Evolutionary conservation across 1,140 invertebrate genomes (phyloP).

Genomic region (Cataglyphis hispanica): DNA sequence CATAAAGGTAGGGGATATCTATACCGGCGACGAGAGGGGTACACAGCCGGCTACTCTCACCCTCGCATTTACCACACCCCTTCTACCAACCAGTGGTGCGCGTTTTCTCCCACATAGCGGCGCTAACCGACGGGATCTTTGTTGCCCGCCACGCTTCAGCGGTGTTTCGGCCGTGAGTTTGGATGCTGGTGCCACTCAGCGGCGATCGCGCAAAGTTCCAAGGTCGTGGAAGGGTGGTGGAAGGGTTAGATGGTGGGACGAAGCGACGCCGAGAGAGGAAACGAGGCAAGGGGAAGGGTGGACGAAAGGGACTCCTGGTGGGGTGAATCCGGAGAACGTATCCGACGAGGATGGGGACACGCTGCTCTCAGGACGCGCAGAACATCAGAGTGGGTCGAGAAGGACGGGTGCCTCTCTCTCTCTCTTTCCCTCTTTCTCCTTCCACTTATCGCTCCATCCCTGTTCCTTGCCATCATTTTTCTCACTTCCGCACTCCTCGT

Average conservation of each 20-base stretch:
- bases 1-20: slow-evolving; percentile 7
- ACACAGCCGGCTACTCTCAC: slow-evolving; percentile 60
- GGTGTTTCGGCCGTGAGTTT: slow-evolving; percentile 65
- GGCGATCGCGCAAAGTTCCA: slow-evolving; percentile 69
- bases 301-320: slow-evolving; percentile 62
- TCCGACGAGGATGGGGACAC: slow-evolving; percentile 74
- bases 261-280: slow-evolving; percentile 36
- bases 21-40: slow-evolving; percentile 65
- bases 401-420: slow-evolving; percentile 73
- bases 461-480: slow-evolving; percentile 54
- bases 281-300: slow-evolving; percentile 52
- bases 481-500: slow-evolving; percentile 66
- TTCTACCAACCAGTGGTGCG: slow-evolving; percentile 72
- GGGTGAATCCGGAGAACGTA: slow-evolving; percentile 73
- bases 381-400: slow-evolving; percentile 80
- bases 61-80: slow-evolving; percentile 72
- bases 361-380: slow-evolving; percentile 77
- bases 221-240: slow-evolving; percentile 39
- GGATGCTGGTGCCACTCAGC: slow-evolving; percentile 76
- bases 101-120: slow-evolving; percentile 74
- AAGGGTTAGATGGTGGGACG: slow-evolving; percentile 38
- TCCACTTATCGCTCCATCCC: slow-evolving; percentile 38
- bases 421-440: not conserved
- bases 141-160: slow-evolving; percentile 73
- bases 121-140: slow-evolving; percentile 72